These are phyloP conservation scores for Glomeris maerens DNA, from an alignment of 1,140 invertebrate species.

Conservation along the genomic window DNA sequence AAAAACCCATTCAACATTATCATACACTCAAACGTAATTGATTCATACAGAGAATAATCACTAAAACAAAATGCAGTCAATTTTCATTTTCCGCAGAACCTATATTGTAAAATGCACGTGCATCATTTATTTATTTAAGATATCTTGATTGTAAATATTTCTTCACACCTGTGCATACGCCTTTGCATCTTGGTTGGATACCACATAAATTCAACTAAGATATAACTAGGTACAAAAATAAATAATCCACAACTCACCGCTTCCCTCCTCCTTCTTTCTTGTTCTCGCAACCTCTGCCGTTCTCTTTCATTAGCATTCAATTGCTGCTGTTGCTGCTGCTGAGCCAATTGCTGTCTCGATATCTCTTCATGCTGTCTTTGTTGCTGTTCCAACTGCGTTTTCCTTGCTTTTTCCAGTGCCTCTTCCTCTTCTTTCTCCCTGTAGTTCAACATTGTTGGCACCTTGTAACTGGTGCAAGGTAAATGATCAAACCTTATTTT, in stretches of 20 bases:
- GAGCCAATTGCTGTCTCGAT: neutral
- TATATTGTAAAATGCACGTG: no score
- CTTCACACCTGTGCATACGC: neutral
- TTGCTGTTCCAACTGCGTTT: conserved; percentile 18
- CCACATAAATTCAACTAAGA: no score
- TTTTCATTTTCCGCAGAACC: neutral
- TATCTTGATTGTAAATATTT: no score
- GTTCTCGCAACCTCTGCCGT: conserved; percentile 57
- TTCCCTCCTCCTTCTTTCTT: conserved; percentile 75
- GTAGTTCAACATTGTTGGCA: no score
- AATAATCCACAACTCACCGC: conserved; percentile 52
- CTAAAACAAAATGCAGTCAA: neutral
- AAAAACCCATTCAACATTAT: conserved; percentile 20
- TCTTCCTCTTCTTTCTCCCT: conserved; percentile 65
- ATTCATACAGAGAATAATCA: no score
- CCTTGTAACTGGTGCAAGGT: no score
- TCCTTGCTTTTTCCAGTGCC: conserved; percentile 50
- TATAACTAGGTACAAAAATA: conserved; percentile 6
- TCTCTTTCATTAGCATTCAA: conserved; percentile 44
- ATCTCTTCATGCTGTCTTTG: conserved; percentile 1
- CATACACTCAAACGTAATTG: neutral
- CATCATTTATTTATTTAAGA: no score
- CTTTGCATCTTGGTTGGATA: no score
- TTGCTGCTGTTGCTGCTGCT: conserved; percentile 8
- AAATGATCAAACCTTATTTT: no score